Evolutionary conservation across 92 coral and sea anemone species (phyloP).

Genomic region (Umimayanthus chanpuru): DNA sequence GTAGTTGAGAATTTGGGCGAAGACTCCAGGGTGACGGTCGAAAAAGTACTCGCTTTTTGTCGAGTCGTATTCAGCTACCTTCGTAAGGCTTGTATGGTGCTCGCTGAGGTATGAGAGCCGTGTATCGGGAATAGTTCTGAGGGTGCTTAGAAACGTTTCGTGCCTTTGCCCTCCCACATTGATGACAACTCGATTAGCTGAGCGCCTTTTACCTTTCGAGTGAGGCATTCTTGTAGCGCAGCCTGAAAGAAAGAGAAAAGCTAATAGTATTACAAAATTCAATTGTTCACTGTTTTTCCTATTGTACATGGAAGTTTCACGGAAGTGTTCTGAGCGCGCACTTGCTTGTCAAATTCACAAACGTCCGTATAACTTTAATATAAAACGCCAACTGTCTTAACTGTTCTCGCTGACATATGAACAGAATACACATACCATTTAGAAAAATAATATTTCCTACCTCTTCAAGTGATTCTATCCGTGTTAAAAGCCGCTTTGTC

Average conservation of each 20-base stretch:
- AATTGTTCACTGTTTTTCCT: background rate
- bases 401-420: background rate
- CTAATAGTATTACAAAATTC: background rate
- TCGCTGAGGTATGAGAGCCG: conserved; percentile 87
- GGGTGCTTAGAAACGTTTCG: conserved; percentile 87
- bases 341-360: background rate
- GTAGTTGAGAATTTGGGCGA: conserved; percentile 89
- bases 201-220: conserved; percentile 67
- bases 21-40: conserved; percentile 95
- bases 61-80: conserved; percentile 76
- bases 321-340: background rate
- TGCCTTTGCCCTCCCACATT: conserved; percentile 96
- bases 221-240: conserved; percentile 59
- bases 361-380: background rate
- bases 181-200: conserved; percentile 78
- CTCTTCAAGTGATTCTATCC: background rate
- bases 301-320: background rate
- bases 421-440: too few species aligned
- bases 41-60: conserved; percentile 87
- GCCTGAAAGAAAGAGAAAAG: conserved; percentile 7
- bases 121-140: conserved; percentile 92
- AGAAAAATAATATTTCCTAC: background rate
- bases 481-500: background rate
- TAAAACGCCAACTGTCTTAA: background rate
- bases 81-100: conserved; percentile 75